A percentile compares a stretch with the other conserved stretches of the same genome.
Conservation (phyloP, 2,113 vertebrate species). For the Seriola rivoliana region DNA sequence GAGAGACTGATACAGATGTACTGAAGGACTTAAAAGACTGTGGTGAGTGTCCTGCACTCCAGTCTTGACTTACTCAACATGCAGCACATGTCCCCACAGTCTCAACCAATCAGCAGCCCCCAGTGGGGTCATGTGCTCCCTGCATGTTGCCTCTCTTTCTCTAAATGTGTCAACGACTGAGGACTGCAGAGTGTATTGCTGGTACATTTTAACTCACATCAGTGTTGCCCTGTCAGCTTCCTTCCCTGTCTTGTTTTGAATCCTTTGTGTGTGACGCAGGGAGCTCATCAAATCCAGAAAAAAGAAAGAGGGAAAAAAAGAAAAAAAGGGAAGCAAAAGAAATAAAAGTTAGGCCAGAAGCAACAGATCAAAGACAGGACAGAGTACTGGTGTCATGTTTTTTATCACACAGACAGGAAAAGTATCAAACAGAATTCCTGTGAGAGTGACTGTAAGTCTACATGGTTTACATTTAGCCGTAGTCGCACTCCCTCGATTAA, state of each 20-base stretch:
- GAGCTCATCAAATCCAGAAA: not conserved
- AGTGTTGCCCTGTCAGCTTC: conserved; percentile 40
- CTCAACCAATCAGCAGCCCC: conserved; percentile 55
- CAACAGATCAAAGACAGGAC: not conserved
- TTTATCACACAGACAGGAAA: not conserved
- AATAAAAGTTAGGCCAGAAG: not conserved
- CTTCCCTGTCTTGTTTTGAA: conserved; percentile 38
- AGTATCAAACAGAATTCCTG: not conserved
- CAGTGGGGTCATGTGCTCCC: conserved; percentile 19
- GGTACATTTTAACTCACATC: conserved; percentile 54
- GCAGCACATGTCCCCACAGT: not conserved
- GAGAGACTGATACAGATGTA: conserved; percentile 51
- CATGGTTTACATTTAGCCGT: conserved; percentile 1
- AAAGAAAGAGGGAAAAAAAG: not conserved
- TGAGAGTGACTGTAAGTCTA: not conserved
- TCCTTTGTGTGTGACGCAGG: not conserved
- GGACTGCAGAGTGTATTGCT: conserved; percentile 10
- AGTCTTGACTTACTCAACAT: conserved; percentile 35
- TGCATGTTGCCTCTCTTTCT: conserved; percentile 3
- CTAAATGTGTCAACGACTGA: conserved; percentile 12
- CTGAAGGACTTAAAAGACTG: conserved; percentile 45
- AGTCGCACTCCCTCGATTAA: conserved; percentile 43
- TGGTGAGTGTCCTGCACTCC: conserved; percentile 37
- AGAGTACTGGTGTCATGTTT: not conserved
- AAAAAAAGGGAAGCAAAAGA: not conserved